These are phyloP conservation scores for Ashinkailepas kermadecensis DNA, from an alignment of 2,888 invertebrate genomes.

Conservation along the genomic window DNA sequence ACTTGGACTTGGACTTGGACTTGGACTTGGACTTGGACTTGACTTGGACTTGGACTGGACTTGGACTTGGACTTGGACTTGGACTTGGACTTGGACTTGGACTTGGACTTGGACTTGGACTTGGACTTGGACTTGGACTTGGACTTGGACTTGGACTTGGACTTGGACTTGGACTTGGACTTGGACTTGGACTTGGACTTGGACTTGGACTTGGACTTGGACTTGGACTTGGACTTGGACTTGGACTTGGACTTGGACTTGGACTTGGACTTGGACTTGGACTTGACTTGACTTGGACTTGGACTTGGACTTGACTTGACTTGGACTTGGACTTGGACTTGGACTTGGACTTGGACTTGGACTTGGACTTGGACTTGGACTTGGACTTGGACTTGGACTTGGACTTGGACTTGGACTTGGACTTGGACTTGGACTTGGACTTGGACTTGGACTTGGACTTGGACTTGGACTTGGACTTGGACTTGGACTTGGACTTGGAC, in stretches of 20 bases:
- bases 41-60: too few species aligned
- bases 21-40: conserved; percentile 14
- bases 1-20: conserved; percentile 14
- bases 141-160: conserved; percentile 14
- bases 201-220: conserved; percentile 14
- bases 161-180: conserved; percentile 14
- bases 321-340: conserved; percentile 14
- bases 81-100: conserved; percentile 10
- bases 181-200: conserved; percentile 14
- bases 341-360: conserved; percentile 10
- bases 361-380: conserved; percentile 14
- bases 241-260: conserved; percentile 14
- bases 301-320: too few species aligned
- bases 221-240: conserved; percentile 14
- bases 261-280: conserved; percentile 14
- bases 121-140: conserved; percentile 14
- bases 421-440: conserved; percentile 14
- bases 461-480: conserved; percentile 14
- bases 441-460: conserved; percentile 14
- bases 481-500: conserved; percentile 14
- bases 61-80: conserved; percentile 14
- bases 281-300: conserved; percentile 14
- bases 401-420: conserved; percentile 14
- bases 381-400: conserved; percentile 14
- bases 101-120: conserved; percentile 14